phyloP scores from a whole-genome alignment of 1,140 invertebrate genomes.

The Adelges cooleyi region DNA sequence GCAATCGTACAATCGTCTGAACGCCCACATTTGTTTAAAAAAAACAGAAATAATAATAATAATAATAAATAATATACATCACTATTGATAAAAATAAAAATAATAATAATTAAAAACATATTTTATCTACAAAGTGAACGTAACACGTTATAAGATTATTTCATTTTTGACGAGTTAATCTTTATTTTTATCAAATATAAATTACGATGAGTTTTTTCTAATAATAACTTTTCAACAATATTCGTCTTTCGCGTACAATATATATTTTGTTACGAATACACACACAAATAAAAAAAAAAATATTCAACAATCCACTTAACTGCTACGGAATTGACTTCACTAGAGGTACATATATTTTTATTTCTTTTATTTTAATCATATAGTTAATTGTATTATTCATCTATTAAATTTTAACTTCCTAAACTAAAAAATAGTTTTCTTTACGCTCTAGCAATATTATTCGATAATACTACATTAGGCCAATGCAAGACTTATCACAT shows the following conservation, averaged over 20 bases:
- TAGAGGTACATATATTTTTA: conserved; percentile 22
- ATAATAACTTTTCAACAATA: not conserved
- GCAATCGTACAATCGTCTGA: not conserved
- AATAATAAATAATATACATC: conserved; percentile 6
- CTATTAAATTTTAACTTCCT: not conserved
- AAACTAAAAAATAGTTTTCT: conserved; percentile 21
- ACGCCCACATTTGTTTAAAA: not conserved
- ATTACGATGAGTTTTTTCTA: conserved; percentile 18
- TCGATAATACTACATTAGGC: conserved; percentile 22
- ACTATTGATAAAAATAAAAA: not conserved
- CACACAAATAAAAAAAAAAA: not conserved
- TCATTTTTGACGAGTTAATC: conserved; percentile 3
- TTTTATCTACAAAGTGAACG: conserved; percentile 22
- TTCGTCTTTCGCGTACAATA: no score
- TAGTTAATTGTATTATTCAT: no score
- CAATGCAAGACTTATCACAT: conserved; percentile 27
- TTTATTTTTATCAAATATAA: conserved; percentile 24
- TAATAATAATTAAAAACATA: not conserved
- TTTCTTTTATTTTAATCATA: no score
- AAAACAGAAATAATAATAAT: not conserved
- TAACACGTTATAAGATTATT: conserved; percentile 1
- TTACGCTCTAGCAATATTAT: conserved; percentile 21
- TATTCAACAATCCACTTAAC: conserved; percentile 13
- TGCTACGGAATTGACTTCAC: conserved; percentile 24
- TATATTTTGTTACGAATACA: conserved; percentile 8